Conservation (phyloP, 2,113 vertebrate genomes). For the Meriones unguiculatus region DNA sequence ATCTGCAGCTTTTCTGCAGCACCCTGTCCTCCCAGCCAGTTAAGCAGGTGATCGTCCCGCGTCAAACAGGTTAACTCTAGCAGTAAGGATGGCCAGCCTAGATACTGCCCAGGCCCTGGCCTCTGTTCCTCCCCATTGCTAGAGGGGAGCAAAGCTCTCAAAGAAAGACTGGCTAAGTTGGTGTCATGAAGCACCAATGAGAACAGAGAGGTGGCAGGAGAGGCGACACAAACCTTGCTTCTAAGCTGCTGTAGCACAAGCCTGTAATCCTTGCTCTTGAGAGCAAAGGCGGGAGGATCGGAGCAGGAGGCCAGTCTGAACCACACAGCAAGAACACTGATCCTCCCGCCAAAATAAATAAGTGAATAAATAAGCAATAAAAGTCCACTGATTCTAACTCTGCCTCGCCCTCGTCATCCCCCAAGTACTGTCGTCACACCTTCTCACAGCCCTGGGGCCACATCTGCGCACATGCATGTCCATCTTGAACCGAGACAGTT, state of each 20-base stretch:
- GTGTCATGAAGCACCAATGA: not conserved
- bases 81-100: not conserved
- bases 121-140: not conserved
- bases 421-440: not conserved
- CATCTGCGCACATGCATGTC: not conserved
- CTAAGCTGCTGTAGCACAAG: not conserved
- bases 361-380: not conserved
- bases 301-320: not conserved
- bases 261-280: not conserved
- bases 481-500: not conserved
- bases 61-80: not conserved
- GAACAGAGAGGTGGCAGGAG: not conserved
- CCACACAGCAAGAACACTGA: not conserved
- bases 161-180: not conserved
- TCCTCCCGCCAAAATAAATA: not conserved
- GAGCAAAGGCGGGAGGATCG: not conserved
- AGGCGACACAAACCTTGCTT: not conserved
- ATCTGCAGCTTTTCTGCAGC: no score
- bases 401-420: not conserved
- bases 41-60: not conserved
- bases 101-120: not conserved
- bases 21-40: not conserved
- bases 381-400: not conserved
- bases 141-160: not conserved
- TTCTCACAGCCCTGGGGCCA: not conserved